These are phyloP conservation scores for Lacanobia oleracea DNA, from an alignment of 2,888 invertebrate species.

Conservation along the genomic window DNA sequence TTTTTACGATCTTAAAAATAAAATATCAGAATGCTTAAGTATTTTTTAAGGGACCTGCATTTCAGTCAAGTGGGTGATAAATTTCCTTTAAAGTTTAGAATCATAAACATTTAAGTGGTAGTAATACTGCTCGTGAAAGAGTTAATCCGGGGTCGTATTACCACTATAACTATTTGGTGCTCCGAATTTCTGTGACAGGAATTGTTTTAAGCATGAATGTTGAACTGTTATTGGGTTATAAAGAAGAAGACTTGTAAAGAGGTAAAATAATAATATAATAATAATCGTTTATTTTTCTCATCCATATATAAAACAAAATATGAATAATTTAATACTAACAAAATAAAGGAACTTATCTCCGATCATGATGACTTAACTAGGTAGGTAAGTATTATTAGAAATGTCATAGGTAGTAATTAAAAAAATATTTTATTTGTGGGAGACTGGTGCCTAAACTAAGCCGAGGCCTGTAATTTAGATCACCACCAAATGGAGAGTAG, in stretches of 20 bases:
- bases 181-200: background rate
- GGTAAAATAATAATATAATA: too few species aligned
- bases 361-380: too few species aligned
- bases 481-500: too few species aligned
- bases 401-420: too few species aligned
- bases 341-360: too few species aligned
- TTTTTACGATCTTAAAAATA: conserved; percentile 29
- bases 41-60: background rate
- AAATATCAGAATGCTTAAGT: background rate
- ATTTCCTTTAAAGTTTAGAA: background rate
- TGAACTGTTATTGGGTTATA: background rate
- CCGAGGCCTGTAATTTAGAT: too few species aligned
- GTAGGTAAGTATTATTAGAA: too few species aligned
- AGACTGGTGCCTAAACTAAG: too few species aligned
- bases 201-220: background rate
- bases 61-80: conserved; percentile 21
- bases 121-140: conserved; percentile 3
- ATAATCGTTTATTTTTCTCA: too few species aligned
- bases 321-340: too few species aligned
- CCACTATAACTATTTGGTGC: background rate
- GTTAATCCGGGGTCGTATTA: conserved; percentile 7
- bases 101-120: conserved; percentile 25
- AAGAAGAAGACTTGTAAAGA: background rate
- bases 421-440: too few species aligned
- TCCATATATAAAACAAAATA: too few species aligned